These are phyloP conservation scores for Neodiprion virginianus DNA, from an alignment of 1,140 invertebrate genomes.

Conservation along the genomic window DNA sequence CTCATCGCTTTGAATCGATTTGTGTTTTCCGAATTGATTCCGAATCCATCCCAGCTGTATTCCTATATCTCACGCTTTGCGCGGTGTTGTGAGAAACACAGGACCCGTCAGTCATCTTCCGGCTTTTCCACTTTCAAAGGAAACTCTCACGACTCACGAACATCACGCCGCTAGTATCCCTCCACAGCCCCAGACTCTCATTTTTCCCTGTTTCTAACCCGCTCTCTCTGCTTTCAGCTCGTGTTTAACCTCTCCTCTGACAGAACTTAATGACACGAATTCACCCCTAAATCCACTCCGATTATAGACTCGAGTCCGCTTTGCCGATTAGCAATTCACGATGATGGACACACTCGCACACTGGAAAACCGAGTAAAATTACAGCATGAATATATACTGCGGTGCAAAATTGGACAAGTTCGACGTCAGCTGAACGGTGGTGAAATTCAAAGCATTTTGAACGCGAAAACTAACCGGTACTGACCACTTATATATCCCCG, in stretches of 20 bases:
- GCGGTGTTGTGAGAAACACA: background rate
- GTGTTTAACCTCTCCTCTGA: background rate
- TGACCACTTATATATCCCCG: background rate
- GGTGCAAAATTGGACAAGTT: no score
- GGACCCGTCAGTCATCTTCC: slow-evolving; percentile 2
- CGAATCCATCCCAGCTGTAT: slow-evolving; percentile 49
- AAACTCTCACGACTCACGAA: background rate
- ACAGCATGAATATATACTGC: no score
- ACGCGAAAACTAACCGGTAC: background rate
- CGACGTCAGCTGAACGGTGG: no score
- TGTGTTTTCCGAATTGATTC: slow-evolving; percentile 58
- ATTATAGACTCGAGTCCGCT: no score
- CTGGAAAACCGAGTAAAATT: no score
- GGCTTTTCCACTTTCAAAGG: background rate
- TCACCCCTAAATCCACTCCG: no score
- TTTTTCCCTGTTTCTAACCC: background rate
- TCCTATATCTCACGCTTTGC: no score
- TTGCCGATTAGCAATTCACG: no score
- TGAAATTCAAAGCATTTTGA: background rate
- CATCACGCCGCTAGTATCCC: background rate
- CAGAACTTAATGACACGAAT: no score
- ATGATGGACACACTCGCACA: no score
- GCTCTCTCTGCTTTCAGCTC: background rate
- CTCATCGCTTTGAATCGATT: slow-evolving; percentile 39
- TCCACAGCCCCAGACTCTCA: no score